Percentiles rank a stretch among this genome's conserved stretches.
Evolutionary conservation across 2,113 vertebrate genomes (phyloP).

Genomic region (Recurvirostra avosetta): DNA sequence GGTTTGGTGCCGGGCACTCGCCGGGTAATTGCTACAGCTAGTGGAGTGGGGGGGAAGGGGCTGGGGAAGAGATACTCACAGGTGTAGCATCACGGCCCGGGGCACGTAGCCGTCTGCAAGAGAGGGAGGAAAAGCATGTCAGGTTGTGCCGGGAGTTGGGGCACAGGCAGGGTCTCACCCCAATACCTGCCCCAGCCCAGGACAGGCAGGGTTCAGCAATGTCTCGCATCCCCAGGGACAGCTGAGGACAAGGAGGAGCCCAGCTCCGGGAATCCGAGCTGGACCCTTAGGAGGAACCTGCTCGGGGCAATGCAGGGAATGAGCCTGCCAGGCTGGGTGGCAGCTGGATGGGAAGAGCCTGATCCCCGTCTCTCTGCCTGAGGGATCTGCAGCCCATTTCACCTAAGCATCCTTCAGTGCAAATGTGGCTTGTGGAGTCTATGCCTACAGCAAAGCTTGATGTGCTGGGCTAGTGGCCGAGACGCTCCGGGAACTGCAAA

Average conservation of each 20-base stretch:
- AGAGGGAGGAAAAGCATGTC: background rate
- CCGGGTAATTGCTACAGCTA: background rate
- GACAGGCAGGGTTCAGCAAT: background rate
- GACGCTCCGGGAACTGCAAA: rapidly evolving
- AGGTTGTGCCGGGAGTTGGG: background rate
- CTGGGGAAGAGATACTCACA: constrained; percentile 34
- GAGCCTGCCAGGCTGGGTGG: background rate
- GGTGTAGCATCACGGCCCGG: constrained; percentile 4
- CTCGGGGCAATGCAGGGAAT: background rate
- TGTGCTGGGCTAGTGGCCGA: background rate
- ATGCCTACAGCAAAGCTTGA: background rate
- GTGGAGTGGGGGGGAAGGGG: background rate
- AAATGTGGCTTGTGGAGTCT: background rate
- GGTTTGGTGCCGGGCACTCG: background rate
- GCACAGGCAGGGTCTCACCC: rapidly evolving
- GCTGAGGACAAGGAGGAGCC: background rate
- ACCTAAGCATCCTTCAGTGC: background rate
- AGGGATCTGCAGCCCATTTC: background rate
- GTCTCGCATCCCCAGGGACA: background rate
- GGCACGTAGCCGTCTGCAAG: constrained; percentile 57
- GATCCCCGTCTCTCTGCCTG: background rate
- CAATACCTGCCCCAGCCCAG: background rate
- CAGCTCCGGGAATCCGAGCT: background rate
- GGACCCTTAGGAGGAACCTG: background rate
- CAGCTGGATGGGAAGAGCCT: background rate